These are phyloP conservation scores for Prolemur simus DNA, from an alignment of 2,113 vertebrate species.

Conservation along the genomic window DNA sequence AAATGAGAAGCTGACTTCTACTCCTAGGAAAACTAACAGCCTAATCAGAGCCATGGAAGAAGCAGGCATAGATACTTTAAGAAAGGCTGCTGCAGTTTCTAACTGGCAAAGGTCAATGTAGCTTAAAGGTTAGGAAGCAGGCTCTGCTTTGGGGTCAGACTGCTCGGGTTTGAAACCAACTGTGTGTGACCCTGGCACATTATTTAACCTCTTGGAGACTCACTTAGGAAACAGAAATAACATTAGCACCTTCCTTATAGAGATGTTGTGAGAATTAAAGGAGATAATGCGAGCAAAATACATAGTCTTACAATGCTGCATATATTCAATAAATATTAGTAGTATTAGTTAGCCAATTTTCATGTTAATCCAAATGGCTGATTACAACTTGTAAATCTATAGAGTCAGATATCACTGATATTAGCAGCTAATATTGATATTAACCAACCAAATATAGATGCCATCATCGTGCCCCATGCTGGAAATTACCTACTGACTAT, in stretches of 20 bases:
- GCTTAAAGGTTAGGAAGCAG: neutral
- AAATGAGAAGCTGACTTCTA: slow-evolving; percentile 41
- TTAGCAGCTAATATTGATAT: neutral
- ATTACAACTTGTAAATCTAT: neutral
- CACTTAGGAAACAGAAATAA: neutral
- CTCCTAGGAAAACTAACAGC: neutral
- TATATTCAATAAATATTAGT: neutral
- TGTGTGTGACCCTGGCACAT: neutral
- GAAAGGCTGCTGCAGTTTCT: neutral
- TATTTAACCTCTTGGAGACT: neutral
- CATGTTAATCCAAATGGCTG: neutral
- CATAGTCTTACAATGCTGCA: neutral
- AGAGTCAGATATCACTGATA: neutral
- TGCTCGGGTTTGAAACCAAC: neutral
- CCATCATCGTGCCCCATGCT: neutral
- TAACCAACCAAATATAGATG: neutral
- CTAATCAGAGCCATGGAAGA: neutral
- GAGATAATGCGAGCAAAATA: neutral
- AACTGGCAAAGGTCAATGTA: neutral
- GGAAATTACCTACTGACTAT: neutral
- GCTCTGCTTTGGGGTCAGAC: neutral
- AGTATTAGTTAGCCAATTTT: neutral
- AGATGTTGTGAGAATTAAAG: neutral
- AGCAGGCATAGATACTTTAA: neutral
- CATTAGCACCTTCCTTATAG: neutral